Evolutionary conservation across 1,140 invertebrate genomes (phyloP), one percentile per base, ranked within the genome.

Genomic region (Oscheius sp.): DNA sequence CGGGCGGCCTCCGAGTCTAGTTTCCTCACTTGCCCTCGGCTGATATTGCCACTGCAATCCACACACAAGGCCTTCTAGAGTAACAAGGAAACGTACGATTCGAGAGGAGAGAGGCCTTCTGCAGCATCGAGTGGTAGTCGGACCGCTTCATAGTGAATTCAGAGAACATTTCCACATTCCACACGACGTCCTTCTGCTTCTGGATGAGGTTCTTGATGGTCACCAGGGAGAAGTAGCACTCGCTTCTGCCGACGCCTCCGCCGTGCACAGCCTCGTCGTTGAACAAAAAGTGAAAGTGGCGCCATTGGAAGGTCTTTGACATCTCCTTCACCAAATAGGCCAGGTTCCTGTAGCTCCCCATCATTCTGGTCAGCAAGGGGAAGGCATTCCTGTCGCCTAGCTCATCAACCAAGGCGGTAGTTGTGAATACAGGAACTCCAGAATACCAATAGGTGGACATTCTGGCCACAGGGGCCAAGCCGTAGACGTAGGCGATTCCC

Each of bases 401-500:
- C 46, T 91, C 90, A 69, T 91, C 90, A 0, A 91, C 91, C 79
- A 92, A 90, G 0, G 90, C 93, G 0, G 91, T 91, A 0, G 92
- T 89, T 1, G 92, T 93, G 3, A 96, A 84, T 0, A 95, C 89
- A 0, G 94, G 93, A 23, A 94, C 91, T 1, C 90, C 82, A n/a
- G 45, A 59, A 23, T 49, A 87, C 93, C 93, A 96, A n/a, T 89
- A 89, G 3, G 91, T 90, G 0, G 92, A 89, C 81, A 94, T 94
- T 15, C 93, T 87, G 0, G 92, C 91, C 1, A 96, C 91, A 0
- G 93, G 93, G 0, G 93, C 92, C 63, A 95, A 88, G 2, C 91
- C 91, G 85, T 94, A 95, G 78, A 94, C 92, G 85, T 93, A 95
- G 1, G 93, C 90, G 0, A 93, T 91, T 0, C 93, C 94, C 78